These are phyloP conservation scores for Tenebrio molitor DNA, from an alignment of 1,140 invertebrate species.

Conservation along the genomic window DNA sequence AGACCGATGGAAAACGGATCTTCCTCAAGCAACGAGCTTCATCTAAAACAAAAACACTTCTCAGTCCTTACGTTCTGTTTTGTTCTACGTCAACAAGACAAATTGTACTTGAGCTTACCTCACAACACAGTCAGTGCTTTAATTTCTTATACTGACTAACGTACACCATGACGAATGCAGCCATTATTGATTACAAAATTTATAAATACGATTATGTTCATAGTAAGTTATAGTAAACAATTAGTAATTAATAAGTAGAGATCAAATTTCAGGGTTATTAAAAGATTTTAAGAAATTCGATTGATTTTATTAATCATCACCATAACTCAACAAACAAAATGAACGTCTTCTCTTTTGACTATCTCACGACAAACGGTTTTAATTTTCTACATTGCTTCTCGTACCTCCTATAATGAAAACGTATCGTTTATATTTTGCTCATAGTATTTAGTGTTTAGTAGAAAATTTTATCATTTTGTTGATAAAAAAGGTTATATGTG, in stretches of 20 bases:
- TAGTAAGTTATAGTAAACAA: conserved; percentile 52
- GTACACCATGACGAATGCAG: not conserved
- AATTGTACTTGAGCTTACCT: too few species aligned
- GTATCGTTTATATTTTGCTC: too few species aligned
- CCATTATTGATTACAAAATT: conserved; percentile 34
- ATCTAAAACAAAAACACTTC: conserved; percentile 59
- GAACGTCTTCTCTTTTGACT: not conserved
- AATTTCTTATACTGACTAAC: not conserved
- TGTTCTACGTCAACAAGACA: too few species aligned
- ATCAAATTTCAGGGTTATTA: conserved; percentile 16
- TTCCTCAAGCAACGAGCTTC: conserved; percentile 61
- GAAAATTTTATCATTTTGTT: conserved; percentile 27
- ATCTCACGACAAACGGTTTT: too few species aligned
- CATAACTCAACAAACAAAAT: not conserved
- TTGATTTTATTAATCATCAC: conserved; percentile 16
- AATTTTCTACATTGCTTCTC: too few species aligned
- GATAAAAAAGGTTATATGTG: conserved; percentile 43
- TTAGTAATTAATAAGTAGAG: not conserved
- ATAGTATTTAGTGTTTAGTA: too few species aligned
- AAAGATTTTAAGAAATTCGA: not conserved
- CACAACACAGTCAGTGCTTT: conserved; percentile 15
- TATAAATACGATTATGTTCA: conserved; percentile 28
- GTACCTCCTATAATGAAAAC: conserved; percentile 14
- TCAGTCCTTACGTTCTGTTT: not conserved
- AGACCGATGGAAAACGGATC: conserved; percentile 74